phyloP scores from a whole-genome alignment of 2,888 invertebrate species.

The Scelioninae gen. 1 region DNA sequence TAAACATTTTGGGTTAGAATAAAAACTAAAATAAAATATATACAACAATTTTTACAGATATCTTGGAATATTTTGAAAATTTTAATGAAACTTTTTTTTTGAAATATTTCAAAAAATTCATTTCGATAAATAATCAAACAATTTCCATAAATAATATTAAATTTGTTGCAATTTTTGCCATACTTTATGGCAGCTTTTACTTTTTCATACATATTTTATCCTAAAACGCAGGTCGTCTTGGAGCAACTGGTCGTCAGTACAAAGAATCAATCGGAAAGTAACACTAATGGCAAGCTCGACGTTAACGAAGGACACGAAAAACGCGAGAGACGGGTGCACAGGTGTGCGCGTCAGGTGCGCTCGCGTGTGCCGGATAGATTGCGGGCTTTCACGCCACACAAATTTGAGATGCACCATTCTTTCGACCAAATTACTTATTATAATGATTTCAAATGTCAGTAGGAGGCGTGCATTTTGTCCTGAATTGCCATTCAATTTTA shows the following conservation, averaged over 20 bases:
- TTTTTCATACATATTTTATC: no score
- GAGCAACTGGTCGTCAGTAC: neutral
- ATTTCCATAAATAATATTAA: no score
- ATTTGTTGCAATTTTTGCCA: no score
- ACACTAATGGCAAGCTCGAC: conserved; percentile 16
- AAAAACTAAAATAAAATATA: no score
- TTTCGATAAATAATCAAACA: no score
- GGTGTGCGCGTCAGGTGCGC: conserved; percentile 68
- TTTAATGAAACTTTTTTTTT: no score
- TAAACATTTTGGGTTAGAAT: no score
- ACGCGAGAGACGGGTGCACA: conserved; percentile 50
- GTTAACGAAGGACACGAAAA: conserved; percentile 49
- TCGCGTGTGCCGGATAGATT: conserved; percentile 62
- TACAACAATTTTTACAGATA: no score
- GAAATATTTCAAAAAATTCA: no score
- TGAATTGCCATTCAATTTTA: conserved; percentile 21
- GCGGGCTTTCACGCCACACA: conserved; percentile 52
- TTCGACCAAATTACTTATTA: conserved; percentile 60
- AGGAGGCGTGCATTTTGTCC: conserved; percentile 48
- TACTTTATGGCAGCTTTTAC: no score
- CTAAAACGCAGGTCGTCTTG: neutral
- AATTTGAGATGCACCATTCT: conserved; percentile 61
- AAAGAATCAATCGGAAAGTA: conserved; percentile 22
- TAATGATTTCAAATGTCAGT: conserved; percentile 61
- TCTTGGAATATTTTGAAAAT: no score